Percentiles rank a stretch among this genome's conserved stretches.
These are phyloP conservation scores for Sialia sialis DNA, from an alignment of 2,113 vertebrate species.

Conservation along the genomic window DNA sequence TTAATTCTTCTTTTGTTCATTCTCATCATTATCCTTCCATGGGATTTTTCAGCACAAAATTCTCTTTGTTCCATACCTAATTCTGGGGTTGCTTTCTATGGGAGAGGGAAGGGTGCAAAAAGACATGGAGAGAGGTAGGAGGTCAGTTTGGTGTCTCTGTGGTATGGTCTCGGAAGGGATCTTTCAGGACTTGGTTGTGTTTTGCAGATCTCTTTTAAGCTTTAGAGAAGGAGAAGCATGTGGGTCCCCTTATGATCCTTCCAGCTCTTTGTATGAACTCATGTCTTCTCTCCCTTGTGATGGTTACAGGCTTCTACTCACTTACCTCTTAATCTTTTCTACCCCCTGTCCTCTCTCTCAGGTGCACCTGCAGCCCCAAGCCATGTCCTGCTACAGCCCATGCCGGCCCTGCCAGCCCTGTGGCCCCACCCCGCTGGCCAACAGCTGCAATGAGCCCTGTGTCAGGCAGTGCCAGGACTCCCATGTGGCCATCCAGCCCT, in stretches of 20 bases:
- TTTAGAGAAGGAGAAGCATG: background rate
- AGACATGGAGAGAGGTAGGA: background rate
- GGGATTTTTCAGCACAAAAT: background rate
- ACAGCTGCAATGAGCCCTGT: background rate
- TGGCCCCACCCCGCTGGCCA: background rate
- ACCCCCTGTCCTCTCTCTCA: rapidly evolving
- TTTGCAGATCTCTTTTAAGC: background rate
- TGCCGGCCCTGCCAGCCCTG: background rate
- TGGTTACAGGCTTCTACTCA: background rate
- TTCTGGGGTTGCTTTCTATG: background rate
- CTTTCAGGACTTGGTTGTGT: rapidly evolving
- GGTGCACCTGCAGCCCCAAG: background rate
- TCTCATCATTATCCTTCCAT: background rate
- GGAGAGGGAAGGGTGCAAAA: background rate
- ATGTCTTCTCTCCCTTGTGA: background rate
- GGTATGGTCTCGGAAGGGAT: background rate
- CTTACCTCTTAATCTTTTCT: background rate
- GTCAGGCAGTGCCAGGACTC: background rate
- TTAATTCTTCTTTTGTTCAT: background rate
- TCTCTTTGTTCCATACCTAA: background rate
- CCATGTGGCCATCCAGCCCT: background rate
- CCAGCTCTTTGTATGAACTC: background rate
- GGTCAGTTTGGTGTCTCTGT: background rate
- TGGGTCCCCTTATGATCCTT: background rate
- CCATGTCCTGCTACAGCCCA: background rate